A percentile compares a stretch with the other conserved stretches of the same genome.
Conservation (phyloP, 2,888 invertebrate genomes). For the Mactromeris polynyma region DNA sequence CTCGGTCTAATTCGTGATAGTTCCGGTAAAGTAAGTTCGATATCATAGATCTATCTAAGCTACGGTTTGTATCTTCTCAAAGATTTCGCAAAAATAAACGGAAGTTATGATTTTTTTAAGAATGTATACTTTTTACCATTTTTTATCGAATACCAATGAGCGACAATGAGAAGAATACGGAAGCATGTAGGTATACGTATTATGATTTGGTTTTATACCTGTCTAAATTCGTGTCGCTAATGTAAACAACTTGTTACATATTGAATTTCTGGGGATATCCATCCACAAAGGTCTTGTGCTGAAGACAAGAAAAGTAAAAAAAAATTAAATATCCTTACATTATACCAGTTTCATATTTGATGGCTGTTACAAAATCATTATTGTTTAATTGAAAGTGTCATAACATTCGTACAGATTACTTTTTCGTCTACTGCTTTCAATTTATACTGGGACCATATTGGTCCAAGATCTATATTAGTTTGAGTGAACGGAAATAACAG, state of each 20-base stretch:
- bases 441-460: no score
- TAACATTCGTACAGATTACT: neutral
- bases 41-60: no score
- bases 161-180: no score
- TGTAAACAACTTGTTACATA: conserved; percentile 3
- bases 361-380: neutral
- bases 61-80: no score
- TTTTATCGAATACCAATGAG: no score
- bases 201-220: no score
- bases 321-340: neutral
- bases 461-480: no score
- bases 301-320: neutral
- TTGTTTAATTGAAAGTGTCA: neutral
- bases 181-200: no score
- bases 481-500: no score
- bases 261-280: neutral
- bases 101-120: no score
- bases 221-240: neutral
- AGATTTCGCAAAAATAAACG: no score
- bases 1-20: neutral
- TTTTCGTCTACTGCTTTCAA: conserved; percentile 12
- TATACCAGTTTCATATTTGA: neutral
- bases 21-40: neutral
- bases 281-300: neutral
- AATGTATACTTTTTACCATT: no score